Conservation (phyloP, 2,113 vertebrate species). For the Argyrosomus japonicus region DNA sequence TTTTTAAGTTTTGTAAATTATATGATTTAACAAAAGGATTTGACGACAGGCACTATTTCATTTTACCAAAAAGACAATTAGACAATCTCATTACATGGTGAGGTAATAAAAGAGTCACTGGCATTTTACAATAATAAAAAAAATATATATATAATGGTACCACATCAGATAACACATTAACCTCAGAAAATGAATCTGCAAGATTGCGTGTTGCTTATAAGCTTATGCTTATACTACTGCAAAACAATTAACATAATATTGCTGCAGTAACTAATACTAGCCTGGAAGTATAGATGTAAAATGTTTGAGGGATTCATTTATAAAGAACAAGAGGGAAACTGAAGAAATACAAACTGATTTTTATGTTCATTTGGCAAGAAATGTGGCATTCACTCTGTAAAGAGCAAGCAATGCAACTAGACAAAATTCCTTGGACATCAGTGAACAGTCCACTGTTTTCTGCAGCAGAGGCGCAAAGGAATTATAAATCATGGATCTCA, state of each 20-base stretch:
- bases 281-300: not conserved
- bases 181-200: not conserved
- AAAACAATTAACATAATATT: not conserved
- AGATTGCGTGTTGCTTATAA: not conserved
- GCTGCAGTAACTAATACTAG: not conserved
- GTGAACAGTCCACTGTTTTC: slow-evolving; percentile 25
- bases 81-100: not conserved
- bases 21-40: not conserved
- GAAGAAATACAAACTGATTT: not conserved
- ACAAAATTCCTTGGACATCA: slow-evolving; percentile 24
- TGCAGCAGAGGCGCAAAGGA: not conserved
- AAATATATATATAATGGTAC: not conserved
- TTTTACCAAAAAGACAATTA: not conserved
- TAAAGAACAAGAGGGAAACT: not conserved
- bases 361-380: slow-evolving; percentile 23
- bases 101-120: not conserved
- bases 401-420: not conserved
- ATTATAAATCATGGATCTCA: slow-evolving; percentile 22
- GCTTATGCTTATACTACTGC: not conserved
- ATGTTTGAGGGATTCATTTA: not conserved
- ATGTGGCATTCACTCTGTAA: slow-evolving; percentile 9
- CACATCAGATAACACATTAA: not conserved
- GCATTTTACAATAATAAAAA: too few relatives aligned
- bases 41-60: not conserved
- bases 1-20: not conserved